Percentiles rank a stretch among this genome's conserved stretches.
Evolutionary conservation across 2,797 vertebrate genomes (phyloP).

Genomic region (Pagetopsis macropterus): DNA sequence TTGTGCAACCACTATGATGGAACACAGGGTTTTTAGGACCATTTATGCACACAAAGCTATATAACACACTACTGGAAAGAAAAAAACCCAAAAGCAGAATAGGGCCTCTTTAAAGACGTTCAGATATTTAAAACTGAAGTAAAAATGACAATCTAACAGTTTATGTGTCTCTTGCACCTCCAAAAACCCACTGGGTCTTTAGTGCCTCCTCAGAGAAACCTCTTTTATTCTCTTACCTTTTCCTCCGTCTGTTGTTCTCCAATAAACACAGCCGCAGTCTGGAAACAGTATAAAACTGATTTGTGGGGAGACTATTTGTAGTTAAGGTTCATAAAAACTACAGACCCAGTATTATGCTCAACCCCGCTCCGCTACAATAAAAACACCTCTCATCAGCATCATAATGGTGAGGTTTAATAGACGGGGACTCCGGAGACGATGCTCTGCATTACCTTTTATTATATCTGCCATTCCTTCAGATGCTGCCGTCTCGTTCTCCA

Average conservation of each 20-base stretch:
- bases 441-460: conserved; percentile 63
- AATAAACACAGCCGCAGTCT: conserved; percentile 30
- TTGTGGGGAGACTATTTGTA: conserved; percentile 49
- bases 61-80: no score
- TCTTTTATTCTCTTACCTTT: neutral
- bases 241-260: conserved; percentile 21
- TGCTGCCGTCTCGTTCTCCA: neutral
- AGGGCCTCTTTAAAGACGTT: neutral
- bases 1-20: no score
- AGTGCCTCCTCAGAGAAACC: neutral
- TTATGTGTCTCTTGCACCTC: neutral
- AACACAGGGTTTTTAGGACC: no score
- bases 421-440: conserved; percentile 39
- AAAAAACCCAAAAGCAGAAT: no score
- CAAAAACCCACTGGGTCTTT: neutral
- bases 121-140: neutral
- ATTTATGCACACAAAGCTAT: no score
- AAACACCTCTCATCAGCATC: conserved; percentile 47
- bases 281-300: conserved; percentile 42
- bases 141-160: neutral
- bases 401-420: conserved; percentile 49
- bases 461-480: conserved; percentile 31
- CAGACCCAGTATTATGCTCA: conserved; percentile 40
- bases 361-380: conserved; percentile 34
- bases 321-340: conserved; percentile 50